phyloP scores from a whole-genome alignment of 2,797 vertebrate genomes.

The Dendrocincla fuliginosa region DNA sequence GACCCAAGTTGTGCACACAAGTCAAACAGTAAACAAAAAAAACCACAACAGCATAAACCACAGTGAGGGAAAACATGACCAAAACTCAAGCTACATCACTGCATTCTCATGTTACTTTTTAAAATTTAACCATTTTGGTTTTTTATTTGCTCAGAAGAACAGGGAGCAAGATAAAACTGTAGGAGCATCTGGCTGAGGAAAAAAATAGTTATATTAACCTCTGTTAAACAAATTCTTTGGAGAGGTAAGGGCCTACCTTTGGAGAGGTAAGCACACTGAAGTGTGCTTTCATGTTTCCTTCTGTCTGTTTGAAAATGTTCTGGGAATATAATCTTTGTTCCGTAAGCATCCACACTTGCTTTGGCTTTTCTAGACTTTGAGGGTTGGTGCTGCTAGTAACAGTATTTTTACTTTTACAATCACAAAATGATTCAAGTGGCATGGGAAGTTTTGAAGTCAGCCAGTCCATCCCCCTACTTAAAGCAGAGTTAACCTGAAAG shows the following conservation, averaged over 20 bases:
- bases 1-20: not conserved
- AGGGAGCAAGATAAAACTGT: not conserved
- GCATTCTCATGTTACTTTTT: not conserved
- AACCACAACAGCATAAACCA: not conserved
- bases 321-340: not conserved
- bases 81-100: not conserved
- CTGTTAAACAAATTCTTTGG: not conserved
- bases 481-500: not conserved
- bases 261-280: not conserved
- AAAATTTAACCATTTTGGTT: not conserved
- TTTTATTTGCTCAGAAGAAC: not conserved
- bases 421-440: not conserved
- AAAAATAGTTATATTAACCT: not conserved
- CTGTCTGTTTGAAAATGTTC: not conserved
- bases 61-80: not conserved
- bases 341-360: not conserved
- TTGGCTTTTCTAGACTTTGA: not conserved
- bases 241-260: not conserved
- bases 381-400: not conserved
- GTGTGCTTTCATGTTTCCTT: not conserved
- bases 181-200: not conserved
- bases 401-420: not conserved
- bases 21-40: conserved; percentile 4
- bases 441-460: not conserved
- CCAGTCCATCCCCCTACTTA: not conserved